Evolutionary conservation across 2,113 vertebrate genomes (phyloP), one percentile per base, ranked within the genome.

Genomic region (Ursus arctos): DNA sequence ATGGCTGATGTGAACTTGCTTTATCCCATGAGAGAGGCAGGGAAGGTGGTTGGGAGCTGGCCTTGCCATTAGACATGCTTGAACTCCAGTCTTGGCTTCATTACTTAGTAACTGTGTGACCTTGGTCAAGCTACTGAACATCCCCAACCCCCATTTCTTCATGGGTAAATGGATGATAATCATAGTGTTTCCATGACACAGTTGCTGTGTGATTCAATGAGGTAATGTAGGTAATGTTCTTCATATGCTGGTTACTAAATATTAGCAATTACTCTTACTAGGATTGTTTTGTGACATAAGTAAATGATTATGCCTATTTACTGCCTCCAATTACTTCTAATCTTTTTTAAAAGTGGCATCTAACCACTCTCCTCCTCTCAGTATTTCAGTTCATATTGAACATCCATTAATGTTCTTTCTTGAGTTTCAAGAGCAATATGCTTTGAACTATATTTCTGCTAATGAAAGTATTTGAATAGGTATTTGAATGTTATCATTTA

Each of bases 1-100:
- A 22, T 84, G 83, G 51, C 87, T 94, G 77, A 86, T 57, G 71
- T 77, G 91, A 96, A 76, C 59, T 96, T 91, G 88, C 94, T 95
- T 83, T 65, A 77, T 81, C 95, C 94, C 47, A 65, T 21, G 91
- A 93, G 92, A 91, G 57, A 40, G 24, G 47, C 21, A 36, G 51
- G 57, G 89, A 67, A 24, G 22, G 80, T 55, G 24, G 36, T 43
- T 72, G 71, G 74, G 86, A 71, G 22, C n/a, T 77, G 53, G 51
- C 61, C 81, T 96, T 96, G 57, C 51, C 24, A 22, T 55, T 31
- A 36, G 36, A 87, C 88, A 90, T 69, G 84, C 69, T 92, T 92
- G 97, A 88, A 89, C 28, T 57, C 63, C 3, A 71, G 40, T 43
- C 14, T 95, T 79, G 63, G 28, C 94, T 65, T 96, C 57, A 16